Conservation (phyloP, 2,113 vertebrate species). For the Paradisaea rubra region DNA sequence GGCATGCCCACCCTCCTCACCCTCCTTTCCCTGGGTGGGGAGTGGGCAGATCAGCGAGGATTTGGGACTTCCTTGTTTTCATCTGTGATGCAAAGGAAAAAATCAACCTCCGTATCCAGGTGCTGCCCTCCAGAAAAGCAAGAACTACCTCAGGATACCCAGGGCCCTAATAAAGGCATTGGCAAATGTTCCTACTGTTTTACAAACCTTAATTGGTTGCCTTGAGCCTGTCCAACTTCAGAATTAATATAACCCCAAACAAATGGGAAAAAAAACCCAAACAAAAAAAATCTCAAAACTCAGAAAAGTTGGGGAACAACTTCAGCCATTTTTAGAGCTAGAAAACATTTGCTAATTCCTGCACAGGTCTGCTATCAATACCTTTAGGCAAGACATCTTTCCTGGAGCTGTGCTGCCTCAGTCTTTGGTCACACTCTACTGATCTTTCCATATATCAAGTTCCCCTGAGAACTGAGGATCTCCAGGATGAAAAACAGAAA, state of each 20-base stretch:
- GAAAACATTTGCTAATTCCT: not conserved
- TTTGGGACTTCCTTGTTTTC: fast-evolving
- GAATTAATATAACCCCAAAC: not conserved
- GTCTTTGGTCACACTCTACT: not conserved
- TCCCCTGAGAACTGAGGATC: not conserved
- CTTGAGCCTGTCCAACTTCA: not conserved
- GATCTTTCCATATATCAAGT: not conserved
- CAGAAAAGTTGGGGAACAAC: not conserved
- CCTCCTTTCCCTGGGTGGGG: not conserved
- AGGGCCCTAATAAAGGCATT: not conserved
- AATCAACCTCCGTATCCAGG: not conserved
- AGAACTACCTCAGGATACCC: not conserved
- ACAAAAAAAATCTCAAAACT: not conserved
- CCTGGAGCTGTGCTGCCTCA: not conserved
- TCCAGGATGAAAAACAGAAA: not conserved
- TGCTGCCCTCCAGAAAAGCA: not conserved
- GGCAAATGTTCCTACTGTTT: not conserved
- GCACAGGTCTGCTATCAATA: not conserved
- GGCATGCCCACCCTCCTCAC: not conserved
- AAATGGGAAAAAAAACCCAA: fast-evolving
- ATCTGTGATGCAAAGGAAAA: not conserved
- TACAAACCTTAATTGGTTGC: not conserved
- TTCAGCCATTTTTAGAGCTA: not conserved
- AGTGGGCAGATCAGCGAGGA: not conserved
- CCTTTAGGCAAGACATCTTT: not conserved